Evolutionary conservation across 1,140 invertebrate species (phyloP), one percentile per base, ranked within the genome.

Genomic region (Diabrotica virgifera): DNA sequence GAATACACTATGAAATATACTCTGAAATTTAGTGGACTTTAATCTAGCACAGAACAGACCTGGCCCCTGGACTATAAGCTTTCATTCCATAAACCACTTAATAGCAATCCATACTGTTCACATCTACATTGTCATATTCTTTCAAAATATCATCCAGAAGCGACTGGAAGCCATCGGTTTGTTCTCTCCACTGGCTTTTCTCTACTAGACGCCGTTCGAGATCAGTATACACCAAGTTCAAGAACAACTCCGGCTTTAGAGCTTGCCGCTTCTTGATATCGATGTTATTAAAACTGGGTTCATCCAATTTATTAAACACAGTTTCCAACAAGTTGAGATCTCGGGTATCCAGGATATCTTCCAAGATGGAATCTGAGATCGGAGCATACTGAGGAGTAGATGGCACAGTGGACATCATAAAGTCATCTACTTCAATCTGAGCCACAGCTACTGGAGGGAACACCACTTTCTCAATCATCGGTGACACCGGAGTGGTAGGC

Each of bases 51-150:
- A 38, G n/a, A 36, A 52, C 51, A 52, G 13, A 52, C 51, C 51
- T 52, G 13, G n/a, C n/a, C n/a, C n/a, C n/a, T n/a, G n/a, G n/a
- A n/a, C 51, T 7, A 57, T 66, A 4, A 24, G 24, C 24, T 4
- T 24, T 24, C 24, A 24, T 2, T 1, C 24, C 24, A 24, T 24
- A 24, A 24, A 24, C 24, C 24, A 24, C n/a, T 80, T 72, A 89
- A 75, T 89, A 89, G 75, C 87, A 89, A 77, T 89, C 87, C 79
- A 87, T 85, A 50, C 77, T 76, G 71, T 86, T 86, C 7, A 84
- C 72, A 58, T 77, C 76, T 64, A 82, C 74, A 36, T 72, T 71
- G n/a, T 76, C 74, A 70, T 85, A 81, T n/a, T 82, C 77, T 46
- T 80, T 80, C 13, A 88, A 72, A 69, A 90, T 88, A 74, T 90